Evolutionary conservation across 2,888 invertebrate species (phyloP), one percentile per base, ranked within the genome.

Genomic region (Agonopterix subpropinquella): DNA sequence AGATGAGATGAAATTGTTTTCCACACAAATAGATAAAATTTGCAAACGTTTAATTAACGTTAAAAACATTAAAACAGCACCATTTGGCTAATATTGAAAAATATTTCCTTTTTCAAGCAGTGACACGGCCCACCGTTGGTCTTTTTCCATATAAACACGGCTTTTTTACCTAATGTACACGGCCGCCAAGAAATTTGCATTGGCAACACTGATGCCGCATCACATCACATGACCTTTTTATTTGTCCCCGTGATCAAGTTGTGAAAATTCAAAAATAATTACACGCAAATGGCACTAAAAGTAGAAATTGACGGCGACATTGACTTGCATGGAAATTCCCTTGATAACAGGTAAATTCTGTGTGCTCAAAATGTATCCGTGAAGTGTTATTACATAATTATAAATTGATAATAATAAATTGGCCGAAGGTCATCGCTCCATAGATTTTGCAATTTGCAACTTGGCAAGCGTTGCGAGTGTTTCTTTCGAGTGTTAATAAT

Each of bases 221-320:
- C 46, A 66, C 65, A 80, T 92, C 92, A 92, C 92, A 92, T 92
- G 92, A 92, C 92, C 92, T 83, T 85, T 89, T 83, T 89, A 89
- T 90, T 91, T 92, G 92, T 91, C 90, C 92, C 92, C 92, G 92
- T 92, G 92, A 92, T 90, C 92, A 91, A 89, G 86, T 90, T 81
- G 89, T 86, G 88, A 82, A 90, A 91, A 90, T 90, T 91, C 90
- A 90, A 90, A 91, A 91, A 89, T 89, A 89, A 87, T 88, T 83
- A 77, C 77, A 76, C 77, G 80, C 79, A 83, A 52, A 86, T 87
- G 86, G 77, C 82, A 57, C 45, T 52, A 37, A 82, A 87, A 84
- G 78, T 82, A 56, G 72, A 78, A 75, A 89, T 90, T 86, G 91
- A 92, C 73, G 80, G 70, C 58, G 72, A 67, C 36, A 47, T 90